Conservation (phyloP, 2,888 invertebrate species). For the Gasteruption jaculator region DNA sequence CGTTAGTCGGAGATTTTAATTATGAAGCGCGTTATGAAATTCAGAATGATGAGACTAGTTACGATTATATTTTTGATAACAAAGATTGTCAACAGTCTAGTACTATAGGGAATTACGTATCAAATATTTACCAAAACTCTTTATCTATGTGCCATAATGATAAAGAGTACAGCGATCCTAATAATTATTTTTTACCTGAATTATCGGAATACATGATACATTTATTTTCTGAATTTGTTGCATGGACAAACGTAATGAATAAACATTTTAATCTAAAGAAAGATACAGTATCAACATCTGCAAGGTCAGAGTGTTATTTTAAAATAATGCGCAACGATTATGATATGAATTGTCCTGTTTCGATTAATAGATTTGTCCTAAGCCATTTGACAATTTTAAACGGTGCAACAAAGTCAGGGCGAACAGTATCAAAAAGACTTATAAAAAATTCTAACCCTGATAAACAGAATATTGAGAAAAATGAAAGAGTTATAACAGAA, state of each 20-base stretch:
- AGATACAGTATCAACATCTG: slow-evolving; percentile 8
- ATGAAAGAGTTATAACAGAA: too few species aligned
- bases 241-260: slow-evolving; percentile 17
- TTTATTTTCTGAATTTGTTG: slow-evolving; percentile 11
- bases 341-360: neutral
- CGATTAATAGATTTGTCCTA: neutral
- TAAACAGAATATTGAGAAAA: too few species aligned
- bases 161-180: neutral
- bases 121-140: neutral
- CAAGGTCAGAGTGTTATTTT: slow-evolving; percentile 13
- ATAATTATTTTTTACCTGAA: slow-evolving; percentile 12
- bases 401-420: neutral
- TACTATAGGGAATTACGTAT: neutral
- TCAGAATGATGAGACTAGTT: neutral
- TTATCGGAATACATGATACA: slow-evolving; percentile 4
- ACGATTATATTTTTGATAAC: neutral
- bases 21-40: neutral
- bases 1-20: neutral
- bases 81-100: neutral
- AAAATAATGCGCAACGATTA: neutral
- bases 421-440: too few species aligned
- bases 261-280: slow-evolving; percentile 2
- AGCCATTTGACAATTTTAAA: neutral
- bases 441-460: too few species aligned
- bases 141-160: slow-evolving; percentile 1